These are phyloP conservation scores for Morpho helenor DNA, from an alignment of 2,888 invertebrate species.

Conservation along the genomic window DNA sequence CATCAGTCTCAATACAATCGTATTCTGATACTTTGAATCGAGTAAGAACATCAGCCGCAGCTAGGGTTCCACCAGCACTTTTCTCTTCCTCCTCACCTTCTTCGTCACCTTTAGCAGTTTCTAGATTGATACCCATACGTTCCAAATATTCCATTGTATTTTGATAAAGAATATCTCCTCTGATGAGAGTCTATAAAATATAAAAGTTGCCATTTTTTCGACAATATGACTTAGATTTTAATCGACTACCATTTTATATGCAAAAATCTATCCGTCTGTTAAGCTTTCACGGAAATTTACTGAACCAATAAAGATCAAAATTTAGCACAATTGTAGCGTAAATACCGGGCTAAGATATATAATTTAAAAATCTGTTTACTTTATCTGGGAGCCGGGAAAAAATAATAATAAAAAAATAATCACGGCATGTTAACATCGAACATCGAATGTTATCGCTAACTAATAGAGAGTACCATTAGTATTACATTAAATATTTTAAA, in stretches of 20 bases:
- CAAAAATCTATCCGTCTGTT: too few relatives aligned
- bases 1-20: constrained; percentile 67
- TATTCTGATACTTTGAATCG: constrained; percentile 57
- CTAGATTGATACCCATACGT: constrained; percentile 56
- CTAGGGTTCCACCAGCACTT: constrained; percentile 41
- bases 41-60: constrained; percentile 58
- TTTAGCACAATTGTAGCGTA: background rate
- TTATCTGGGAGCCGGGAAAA: too few relatives aligned
- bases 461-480: too few relatives aligned
- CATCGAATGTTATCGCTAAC: too few relatives aligned
- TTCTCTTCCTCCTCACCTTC: constrained; percentile 47
- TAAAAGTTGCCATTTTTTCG: background rate
- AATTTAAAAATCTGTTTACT: too few relatives aligned
- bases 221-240: too few relatives aligned
- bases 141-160: constrained; percentile 61
- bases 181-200: constrained; percentile 26
- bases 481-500: too few relatives aligned
- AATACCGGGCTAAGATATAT: too few relatives aligned
- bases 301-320: background rate
- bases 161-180: constrained; percentile 62
- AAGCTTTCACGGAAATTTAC: too few relatives aligned
- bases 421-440: too few relatives aligned
- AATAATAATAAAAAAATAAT: too few relatives aligned
- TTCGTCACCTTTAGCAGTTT: constrained; percentile 37
- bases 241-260: too few relatives aligned